Evolutionary conservation across 1,140 invertebrate genomes (phyloP).

Genomic region (Propsilocerus akamusi): DNA sequence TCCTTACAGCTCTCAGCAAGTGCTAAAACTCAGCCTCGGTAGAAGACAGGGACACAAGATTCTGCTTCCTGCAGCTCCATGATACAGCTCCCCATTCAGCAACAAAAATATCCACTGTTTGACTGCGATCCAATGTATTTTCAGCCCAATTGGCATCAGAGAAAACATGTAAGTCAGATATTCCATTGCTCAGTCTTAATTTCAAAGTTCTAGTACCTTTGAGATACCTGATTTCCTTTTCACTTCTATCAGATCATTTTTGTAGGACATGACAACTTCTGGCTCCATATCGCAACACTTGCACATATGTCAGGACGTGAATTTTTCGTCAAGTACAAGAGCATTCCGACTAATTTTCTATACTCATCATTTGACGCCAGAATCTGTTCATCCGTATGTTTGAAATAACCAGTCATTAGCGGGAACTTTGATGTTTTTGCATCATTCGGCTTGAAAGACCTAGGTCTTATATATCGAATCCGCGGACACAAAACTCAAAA

Average conservation of each 20-base stretch:
- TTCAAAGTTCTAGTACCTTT: constrained; percentile 20
- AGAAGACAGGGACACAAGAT: constrained; percentile 15
- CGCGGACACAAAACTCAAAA: too few relatives aligned
- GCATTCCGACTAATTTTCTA: background rate
- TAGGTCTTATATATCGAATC: too few relatives aligned
- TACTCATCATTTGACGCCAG: background rate
- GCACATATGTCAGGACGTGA: background rate
- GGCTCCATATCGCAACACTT: constrained; percentile 17
- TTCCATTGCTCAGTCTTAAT: constrained; percentile 3
- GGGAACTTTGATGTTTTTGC: too few relatives aligned
- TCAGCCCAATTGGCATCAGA: constrained; percentile 12
- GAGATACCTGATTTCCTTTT: constrained; percentile 22
- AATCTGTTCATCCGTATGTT: background rate
- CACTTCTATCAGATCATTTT: constrained; percentile 17
- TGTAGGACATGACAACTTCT: constrained; percentile 19
- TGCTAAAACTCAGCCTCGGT: constrained; percentile 25
- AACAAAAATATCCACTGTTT: constrained; percentile 12
- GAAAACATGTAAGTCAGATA: constrained; percentile 10
- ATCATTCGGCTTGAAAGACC: background rate
- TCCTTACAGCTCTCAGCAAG: constrained; percentile 16
- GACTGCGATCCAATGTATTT: constrained; percentile 10
- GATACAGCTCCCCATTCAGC: constrained; percentile 14
- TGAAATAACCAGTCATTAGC: background rate
- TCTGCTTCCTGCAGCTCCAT: constrained; percentile 22
- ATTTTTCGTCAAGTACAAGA: background rate